A percentile compares a stretch with the other conserved stretches of the same genome.
phyloP scores from a whole-genome alignment of 2,888 invertebrate species.

The Petrophora chlorosata region DNA sequence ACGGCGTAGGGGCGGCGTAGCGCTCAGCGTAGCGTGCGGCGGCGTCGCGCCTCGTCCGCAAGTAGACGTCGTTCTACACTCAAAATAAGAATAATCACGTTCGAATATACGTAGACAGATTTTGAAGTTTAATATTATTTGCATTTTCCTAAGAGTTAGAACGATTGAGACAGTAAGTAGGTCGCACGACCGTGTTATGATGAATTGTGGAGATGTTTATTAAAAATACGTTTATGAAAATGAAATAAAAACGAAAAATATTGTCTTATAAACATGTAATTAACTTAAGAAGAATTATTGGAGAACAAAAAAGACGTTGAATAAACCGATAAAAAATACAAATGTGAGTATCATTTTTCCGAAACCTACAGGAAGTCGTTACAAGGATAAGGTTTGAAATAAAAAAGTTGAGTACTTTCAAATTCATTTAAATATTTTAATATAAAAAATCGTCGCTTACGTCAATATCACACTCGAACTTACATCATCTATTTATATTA shows the following conservation, averaged over 20 bases:
- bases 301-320: constrained; percentile 82
- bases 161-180: constrained; percentile 82
- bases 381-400: constrained; percentile 22
- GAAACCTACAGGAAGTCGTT: not conserved
- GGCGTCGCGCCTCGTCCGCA: constrained; percentile 43
- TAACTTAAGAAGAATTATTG: constrained; percentile 83
- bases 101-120: constrained; percentile 80
- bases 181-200: constrained; percentile 82
- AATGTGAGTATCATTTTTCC: constrained; percentile 65
- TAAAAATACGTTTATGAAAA: constrained; percentile 83
- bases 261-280: constrained; percentile 83
- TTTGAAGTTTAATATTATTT: constrained; percentile 81
- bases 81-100: constrained; percentile 79
- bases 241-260: constrained; percentile 82
- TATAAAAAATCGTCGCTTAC: constrained; percentile 78
- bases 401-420: constrained; percentile 39
- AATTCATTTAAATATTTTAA: constrained; percentile 79
- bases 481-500: constrained; percentile 84
- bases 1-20: constrained; percentile 46
- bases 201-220: constrained; percentile 82
- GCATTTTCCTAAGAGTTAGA: constrained; percentile 83
- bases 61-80: constrained; percentile 73
- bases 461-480: constrained; percentile 83
- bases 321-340: constrained; percentile 82
- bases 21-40: constrained; percentile 35